Base-by-base conservation (phyloP, 2,797 vertebrate genomes). In the Zenarchopterus dispar region DNA sequence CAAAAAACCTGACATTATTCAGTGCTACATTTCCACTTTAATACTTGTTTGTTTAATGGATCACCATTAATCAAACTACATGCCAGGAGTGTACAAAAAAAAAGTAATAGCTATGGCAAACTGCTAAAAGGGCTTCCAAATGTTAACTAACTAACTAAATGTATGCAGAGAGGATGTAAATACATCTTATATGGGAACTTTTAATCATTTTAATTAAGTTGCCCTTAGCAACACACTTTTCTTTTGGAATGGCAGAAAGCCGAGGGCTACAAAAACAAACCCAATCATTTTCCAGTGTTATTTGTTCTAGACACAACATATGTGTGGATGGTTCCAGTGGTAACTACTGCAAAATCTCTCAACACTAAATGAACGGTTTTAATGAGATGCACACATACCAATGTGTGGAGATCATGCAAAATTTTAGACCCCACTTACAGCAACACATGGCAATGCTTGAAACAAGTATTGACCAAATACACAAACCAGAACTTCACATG, bases 291-390 rank as follows among this genome's bases (percentile, higher is more conserved):
- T 66, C 9, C 23, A 65, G 53, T 17, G 19, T n/a, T 42, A 51
- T 83, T 80, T 70, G 63, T 60, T 80, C 31, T 24, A 46, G 58
- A 78, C 64, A 78, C 64, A 66, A 67, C 73, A 67, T 57, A 77
- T 59, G 39, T 61, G 58, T 36, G 24, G 45, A 68, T 59, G 55
- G 55, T 55, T 74, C 45, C 48, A 70, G 51, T 23, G 44, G 48
- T 52, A 78, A 84, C 56, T 62, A 36, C 79, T 22, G 28, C 23
- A 39, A n/a, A 21, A 59, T 72, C 67, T 71, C 51, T 62, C 50
- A 69, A 56, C 33, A 64, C 57, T 67, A 53, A 68, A 26, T 33
- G 13, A 53, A 39, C 45, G 60, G 45, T 69, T 75, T 77, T 75
- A 24, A 59, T 59, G 33, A 60, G 47, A 56, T 26, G 56, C 52